Evolutionary conservation across 2,113 vertebrate genomes (phyloP), one percentile per base, ranked within the genome.

Genomic region (Equus przewalskii): DNA sequence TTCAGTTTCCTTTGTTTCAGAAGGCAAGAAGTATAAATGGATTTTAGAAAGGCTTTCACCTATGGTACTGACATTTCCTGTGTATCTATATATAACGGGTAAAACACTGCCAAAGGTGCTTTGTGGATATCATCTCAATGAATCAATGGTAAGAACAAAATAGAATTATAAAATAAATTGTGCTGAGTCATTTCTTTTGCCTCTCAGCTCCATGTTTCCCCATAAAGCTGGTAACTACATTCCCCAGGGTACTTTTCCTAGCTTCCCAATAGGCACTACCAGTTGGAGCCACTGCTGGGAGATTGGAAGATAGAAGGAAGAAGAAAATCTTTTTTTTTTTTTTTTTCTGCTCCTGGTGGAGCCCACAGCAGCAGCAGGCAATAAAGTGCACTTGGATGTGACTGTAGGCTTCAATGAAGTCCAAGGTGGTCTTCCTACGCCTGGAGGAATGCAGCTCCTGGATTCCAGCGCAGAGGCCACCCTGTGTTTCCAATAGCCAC

Each of bases 41-140:
- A 92, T 95, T 96, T 97, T 70, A 73, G 24, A 58, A 91, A 95
- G 49, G 94, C 67, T 54, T 96, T 96, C 54, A 82, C 81, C 81
- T 96, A 79, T 46, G 54, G 67, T 22, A 72, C 16, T 97, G 91
- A 83, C 76, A 92, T 96, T 96, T 95, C 70, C 41, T 82, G 4
- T 95, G 5, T 93, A 72, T 95, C 65, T 91, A 5, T 92, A 5
- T 89, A 54, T 89, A 93, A 75, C 78, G 56, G 49, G 30, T 30
- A 84, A 93, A 96, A 86, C 62, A 78, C 24, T 79, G 91, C 62
- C 85, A 79, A 81, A 95, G 62, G 88, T 30, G 64, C 81, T 96
- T 96, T 85, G 62, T 44, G 7, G 28, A 70, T 46, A 89, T 93
- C 81, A 97, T 97, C 44, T 96, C 82, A 75, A 54, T 91, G 78